A percentile compares a stretch with the other conserved stretches of the same genome.
Evolutionary conservation across 1,140 invertebrate genomes (phyloP).

Genomic region (Drosophila arawakana): DNA sequence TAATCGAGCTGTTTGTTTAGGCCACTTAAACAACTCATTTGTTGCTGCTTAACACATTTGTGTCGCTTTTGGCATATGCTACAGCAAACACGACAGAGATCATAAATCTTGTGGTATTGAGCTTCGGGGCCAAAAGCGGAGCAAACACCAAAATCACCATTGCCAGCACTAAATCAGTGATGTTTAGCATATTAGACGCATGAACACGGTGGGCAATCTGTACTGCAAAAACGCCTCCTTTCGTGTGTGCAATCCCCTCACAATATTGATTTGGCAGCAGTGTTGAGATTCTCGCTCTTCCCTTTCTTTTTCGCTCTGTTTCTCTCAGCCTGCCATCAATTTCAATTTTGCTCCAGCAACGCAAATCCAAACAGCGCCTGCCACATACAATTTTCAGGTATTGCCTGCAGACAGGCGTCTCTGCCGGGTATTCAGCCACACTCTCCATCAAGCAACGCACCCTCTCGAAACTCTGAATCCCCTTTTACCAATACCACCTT

Average conservation of each 20-base stretch:
- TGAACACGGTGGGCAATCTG: conserved; percentile 51
- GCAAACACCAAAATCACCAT: conserved; percentile 34
- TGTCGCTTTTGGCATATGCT: conserved; percentile 40
- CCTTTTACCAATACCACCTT: conserved; percentile 8
- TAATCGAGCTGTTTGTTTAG: conserved; percentile 11
- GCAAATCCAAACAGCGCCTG: conserved; percentile 80
- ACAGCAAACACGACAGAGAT: conserved; percentile 9
- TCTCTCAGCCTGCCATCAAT: conserved; percentile 75
- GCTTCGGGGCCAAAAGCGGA: not conserved
- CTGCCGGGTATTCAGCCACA: not conserved
- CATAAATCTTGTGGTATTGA: conserved; percentile 60
- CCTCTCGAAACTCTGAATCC: not conserved
- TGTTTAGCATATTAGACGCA: conserved; percentile 79
- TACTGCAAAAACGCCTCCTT: not conserved
- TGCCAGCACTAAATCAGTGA: conserved; percentile 71
- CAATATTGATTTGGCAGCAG: conserved; percentile 69
- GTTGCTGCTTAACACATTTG: conserved; percentile 46
- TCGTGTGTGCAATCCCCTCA: conserved; percentile 2
- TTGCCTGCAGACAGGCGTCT: conserved; percentile 59
- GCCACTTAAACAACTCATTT: conserved; percentile 48
- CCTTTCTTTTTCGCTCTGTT: too few relatives aligned
- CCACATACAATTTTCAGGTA: conserved; percentile 75
- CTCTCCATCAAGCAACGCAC: not conserved
- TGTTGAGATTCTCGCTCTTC: conserved; percentile 35
- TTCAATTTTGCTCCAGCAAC: conserved; percentile 76